These are phyloP conservation scores for Girardinichthys multiradiatus DNA, from an alignment of 2,113 vertebrate species.

Conservation along the genomic window DNA sequence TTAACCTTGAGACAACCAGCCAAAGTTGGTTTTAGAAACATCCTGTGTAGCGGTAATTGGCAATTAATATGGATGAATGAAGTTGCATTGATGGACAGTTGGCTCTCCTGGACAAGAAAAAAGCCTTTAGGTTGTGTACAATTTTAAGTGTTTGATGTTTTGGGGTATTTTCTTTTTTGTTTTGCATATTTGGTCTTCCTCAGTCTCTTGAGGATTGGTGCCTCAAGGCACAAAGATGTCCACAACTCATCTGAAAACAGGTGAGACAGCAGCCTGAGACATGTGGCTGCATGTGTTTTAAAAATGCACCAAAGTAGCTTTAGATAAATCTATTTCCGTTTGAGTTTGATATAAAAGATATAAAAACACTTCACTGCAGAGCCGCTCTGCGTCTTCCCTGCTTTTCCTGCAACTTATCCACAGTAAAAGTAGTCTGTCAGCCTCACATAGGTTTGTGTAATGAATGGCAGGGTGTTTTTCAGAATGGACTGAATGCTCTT, in stretches of 20 bases:
- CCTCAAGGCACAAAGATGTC: slow-evolving; percentile 22
- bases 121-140: not conserved
- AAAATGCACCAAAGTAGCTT: not conserved
- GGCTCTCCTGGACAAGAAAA: not conserved
- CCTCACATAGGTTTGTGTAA: not conserved
- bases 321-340: not conserved
- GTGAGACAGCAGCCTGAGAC: not conserved
- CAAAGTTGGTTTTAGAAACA: not conserved
- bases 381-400: not conserved
- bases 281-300: not conserved
- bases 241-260: slow-evolving; percentile 15
- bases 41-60: slow-evolving; percentile 26
- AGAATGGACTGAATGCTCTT: not conserved
- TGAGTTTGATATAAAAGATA: not conserved
- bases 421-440: no score
- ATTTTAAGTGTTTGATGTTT: slow-evolving; percentile 3
- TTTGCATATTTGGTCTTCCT: slow-evolving; percentile 13
- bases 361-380: not conserved
- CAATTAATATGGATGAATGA: slow-evolving; percentile 9
- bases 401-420: not conserved
- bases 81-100: not conserved
- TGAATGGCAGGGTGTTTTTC: not conserved
- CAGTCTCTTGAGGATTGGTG: not conserved
- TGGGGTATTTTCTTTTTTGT: slow-evolving; percentile 20
- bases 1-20: slow-evolving; percentile 26